A percentile compares a stretch with the other conserved stretches of the same genome.
Evolutionary conservation across 1,140 invertebrate genomes (phyloP).

Genomic region (Grapholita molesta): DNA sequence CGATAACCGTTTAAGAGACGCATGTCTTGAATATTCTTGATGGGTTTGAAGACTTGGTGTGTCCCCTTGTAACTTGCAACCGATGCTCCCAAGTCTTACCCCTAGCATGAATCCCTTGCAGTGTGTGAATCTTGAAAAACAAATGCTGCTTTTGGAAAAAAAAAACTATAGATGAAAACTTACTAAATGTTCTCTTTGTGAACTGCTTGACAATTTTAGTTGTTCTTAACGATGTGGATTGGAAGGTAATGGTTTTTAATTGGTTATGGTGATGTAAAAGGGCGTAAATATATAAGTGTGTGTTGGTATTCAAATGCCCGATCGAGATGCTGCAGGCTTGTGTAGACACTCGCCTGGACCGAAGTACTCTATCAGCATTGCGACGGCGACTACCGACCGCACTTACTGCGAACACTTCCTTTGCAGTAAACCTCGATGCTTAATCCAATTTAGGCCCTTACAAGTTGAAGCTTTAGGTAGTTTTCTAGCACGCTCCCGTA

Average conservation of each 20-base stretch:
- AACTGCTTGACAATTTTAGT: conserved; percentile 70
- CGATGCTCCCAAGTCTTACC: conserved; percentile 44
- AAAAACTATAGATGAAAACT: conserved; percentile 55
- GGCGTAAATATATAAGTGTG: conserved; percentile 69
- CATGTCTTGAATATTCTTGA: conserved; percentile 43
- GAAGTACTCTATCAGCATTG: conserved; percentile 73
- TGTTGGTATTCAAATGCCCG: conserved; percentile 78
- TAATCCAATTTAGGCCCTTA: conserved; percentile 52
- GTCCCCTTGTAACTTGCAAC: conserved; percentile 30
- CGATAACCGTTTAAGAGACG: conserved; percentile 41
- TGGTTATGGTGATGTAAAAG: conserved; percentile 71
- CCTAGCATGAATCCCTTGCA: conserved; percentile 67
- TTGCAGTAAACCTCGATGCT: conserved; percentile 47
- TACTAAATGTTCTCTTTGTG: conserved; percentile 74
- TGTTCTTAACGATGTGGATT: conserved; percentile 72
- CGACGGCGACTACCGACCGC: conserved; percentile 66
- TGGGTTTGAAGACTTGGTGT: conserved; percentile 49
- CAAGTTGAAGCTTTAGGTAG: conserved; percentile 60
- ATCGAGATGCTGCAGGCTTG: conserved; percentile 72
- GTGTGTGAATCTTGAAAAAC: conserved; percentile 60
- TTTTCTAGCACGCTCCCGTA: conserved; percentile 69
- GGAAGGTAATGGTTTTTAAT: conserved; percentile 75
- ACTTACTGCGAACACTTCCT: conserved; percentile 32
- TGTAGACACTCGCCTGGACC: conserved; percentile 53
- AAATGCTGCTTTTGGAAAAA: conserved; percentile 63